Evolutionary conservation across 2,113 vertebrate species (phyloP), one percentile per base, ranked within the genome.

Genomic region (Muntiacus reevesi): DNA sequence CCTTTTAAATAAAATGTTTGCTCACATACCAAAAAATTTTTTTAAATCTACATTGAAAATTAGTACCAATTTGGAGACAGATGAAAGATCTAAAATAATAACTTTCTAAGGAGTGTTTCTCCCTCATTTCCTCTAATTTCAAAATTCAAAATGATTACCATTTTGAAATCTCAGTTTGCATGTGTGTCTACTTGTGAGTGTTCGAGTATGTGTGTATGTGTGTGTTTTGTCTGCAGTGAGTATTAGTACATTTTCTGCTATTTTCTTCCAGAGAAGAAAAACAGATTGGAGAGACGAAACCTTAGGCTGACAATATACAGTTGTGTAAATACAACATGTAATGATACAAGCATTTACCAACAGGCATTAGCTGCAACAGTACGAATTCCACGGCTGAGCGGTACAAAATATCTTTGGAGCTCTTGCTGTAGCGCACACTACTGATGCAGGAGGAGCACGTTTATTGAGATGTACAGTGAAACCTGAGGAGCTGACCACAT

Each of bases 381-480:
- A 96, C 93, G 97, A 98, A 98, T 98, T 98, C 98, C 88, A 87
- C 7, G 85, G 97, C 94, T 97, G 94, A 98, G 95, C 71, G 62
- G 97, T 94, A 95, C 95, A 96, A 97, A 95, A 97, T 78, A 90
- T 96, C 98, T 98, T 98, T 98, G 98, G 93, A 98, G 97, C 57
- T 52, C 25, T 19, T 57, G 25, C 92, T 45, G 43, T 95, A 97
- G 94, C 97, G 88, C 95, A 89, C 97, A 96, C 28, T 95, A 96
- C 97, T 91, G 97, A 98, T 96, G 92, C 30, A 52, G 62, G 81
- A 95, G 98, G 96, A 96, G 94, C 76, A 59, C 98, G 95, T 99
- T 98, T 99, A 99, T 98, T 98, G 98, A 99, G 98, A 98, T 97
- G 98, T 98, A 98, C 98, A 97, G 97, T 71, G 97, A 98, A 98